These are phyloP conservation scores for Leistus spinibarbis DNA, from an alignment of 2,888 invertebrate species.

Conservation along the genomic window DNA sequence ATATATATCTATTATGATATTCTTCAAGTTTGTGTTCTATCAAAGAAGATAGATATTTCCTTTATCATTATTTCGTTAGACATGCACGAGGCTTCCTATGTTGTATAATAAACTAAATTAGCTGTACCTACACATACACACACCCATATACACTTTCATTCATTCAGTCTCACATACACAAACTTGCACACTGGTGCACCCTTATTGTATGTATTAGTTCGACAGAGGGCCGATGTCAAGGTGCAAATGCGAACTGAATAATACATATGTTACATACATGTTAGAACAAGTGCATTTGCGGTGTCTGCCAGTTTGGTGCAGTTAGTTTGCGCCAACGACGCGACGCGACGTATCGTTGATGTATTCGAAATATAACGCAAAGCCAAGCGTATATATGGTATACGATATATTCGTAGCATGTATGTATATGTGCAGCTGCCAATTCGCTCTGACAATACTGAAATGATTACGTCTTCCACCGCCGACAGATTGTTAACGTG, in stretches of 20 bases:
- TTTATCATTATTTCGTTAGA: not conserved
- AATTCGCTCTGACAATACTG: not conserved
- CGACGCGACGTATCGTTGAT: too few relatives aligned
- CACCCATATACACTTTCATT: not conserved
- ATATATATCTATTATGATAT: too few relatives aligned
- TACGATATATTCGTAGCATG: too few relatives aligned
- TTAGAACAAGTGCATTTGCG: not conserved
- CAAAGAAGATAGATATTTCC: not conserved
- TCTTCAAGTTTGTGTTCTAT: not conserved
- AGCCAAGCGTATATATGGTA: not conserved
- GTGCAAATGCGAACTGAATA: not conserved
- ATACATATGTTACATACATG: too few relatives aligned
- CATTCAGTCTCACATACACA: not conserved
- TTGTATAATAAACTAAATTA: not conserved
- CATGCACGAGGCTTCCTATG: constrained; percentile 1
- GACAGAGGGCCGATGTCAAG: not conserved
- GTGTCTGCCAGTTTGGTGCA: not conserved
- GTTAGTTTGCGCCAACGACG: too few relatives aligned
- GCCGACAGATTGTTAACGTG: not conserved
- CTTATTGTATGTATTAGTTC: not conserved
- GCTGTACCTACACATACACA: not conserved
- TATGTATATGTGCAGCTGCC: not conserved
- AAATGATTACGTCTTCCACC: not conserved
- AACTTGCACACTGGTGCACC: not conserved
- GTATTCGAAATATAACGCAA: not conserved